These are phyloP conservation scores for Bubo scandiacus DNA, from an alignment of 2,113 vertebrate species.

Conservation along the genomic window DNA sequence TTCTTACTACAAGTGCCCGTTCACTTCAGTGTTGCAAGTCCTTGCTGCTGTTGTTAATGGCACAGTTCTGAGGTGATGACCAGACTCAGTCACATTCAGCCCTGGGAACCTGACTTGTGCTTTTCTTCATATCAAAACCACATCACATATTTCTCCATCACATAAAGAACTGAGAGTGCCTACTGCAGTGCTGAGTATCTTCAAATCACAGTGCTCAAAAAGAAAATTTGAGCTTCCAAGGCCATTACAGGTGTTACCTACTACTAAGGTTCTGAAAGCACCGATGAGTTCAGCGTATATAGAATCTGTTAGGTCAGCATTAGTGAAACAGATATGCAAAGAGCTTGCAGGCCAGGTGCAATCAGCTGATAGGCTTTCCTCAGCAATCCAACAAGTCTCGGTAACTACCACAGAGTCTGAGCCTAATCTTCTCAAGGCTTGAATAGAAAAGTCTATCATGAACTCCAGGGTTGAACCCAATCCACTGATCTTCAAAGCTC, in stretches of 20 bases:
- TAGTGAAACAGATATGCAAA: neutral
- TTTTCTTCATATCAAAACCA: neutral
- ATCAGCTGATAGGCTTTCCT: neutral
- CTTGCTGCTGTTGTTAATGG: neutral
- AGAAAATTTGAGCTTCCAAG: neutral
- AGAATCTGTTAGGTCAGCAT: neutral
- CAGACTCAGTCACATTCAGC: neutral
- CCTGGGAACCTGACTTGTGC: neutral
- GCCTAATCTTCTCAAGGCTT: neutral
- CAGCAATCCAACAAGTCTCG: neutral
- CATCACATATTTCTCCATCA: neutral
- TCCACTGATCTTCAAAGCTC: neutral
- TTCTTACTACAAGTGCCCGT: neutral
- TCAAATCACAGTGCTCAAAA: neutral
- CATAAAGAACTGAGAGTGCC: neutral
- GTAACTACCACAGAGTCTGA: neutral
- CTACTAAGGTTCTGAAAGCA: neutral
- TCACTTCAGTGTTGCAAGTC: neutral
- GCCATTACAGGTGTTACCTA: neutral
- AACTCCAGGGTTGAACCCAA: neutral
- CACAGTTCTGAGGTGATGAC: neutral
- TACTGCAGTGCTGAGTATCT: neutral
- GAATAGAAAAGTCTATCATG: neutral
- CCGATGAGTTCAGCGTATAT: accelerated
- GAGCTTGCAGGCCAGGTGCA: neutral